phyloP scores from a whole-genome alignment of 2,797 vertebrate genomes.

The Australoheros facetus region DNA sequence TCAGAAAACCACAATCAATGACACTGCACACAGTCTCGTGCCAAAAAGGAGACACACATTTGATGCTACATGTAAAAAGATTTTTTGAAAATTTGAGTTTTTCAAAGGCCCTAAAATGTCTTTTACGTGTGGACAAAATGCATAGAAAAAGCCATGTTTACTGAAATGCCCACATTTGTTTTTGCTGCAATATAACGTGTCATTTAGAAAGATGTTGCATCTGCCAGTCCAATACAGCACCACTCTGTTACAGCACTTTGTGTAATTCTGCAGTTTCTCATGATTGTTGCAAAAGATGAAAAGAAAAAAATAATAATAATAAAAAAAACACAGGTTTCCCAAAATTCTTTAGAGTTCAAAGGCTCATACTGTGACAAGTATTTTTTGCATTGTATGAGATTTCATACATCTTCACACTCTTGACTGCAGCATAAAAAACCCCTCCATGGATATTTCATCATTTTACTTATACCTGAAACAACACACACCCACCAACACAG shows the following conservation, averaged over 20 bases:
- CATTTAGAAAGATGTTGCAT: not conserved
- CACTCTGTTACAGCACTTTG: not conserved
- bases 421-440: not conserved
- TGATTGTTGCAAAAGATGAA: not conserved
- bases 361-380: not conserved
- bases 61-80: not conserved
- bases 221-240: not conserved
- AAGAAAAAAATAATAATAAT: not conserved
- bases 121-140: not conserved
- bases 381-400: not conserved
- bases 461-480: not conserved
- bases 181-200: not conserved
- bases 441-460: slow-evolving; percentile 16
- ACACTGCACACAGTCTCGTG: not conserved
- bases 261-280: not conserved
- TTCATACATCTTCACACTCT: not conserved
- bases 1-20: not conserved
- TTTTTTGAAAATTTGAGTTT: not conserved
- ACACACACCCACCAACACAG: not conserved
- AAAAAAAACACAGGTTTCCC: not conserved
- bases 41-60: not conserved
- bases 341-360: not conserved
- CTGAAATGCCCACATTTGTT: not conserved
- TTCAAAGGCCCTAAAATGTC: not conserved
- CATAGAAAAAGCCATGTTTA: not conserved